Percentiles rank a stretch among this genome's conserved stretches.
phyloP scores from a whole-genome alignment of 2,888 invertebrate genomes.

The Heliconius cydno region DNA sequence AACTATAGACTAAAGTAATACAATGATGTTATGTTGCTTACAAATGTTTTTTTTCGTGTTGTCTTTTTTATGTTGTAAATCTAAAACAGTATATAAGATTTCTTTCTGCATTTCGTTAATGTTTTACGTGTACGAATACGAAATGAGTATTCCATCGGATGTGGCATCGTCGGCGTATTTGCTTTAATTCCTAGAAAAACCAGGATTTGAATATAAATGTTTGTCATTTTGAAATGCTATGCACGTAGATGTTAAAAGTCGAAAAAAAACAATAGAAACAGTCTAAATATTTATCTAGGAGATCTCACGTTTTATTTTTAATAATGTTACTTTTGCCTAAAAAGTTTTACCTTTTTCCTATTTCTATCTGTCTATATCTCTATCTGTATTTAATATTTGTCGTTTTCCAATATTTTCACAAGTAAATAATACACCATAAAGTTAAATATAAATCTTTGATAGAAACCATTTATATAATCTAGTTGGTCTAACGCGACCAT shows the following conservation, averaged over 20 bases:
- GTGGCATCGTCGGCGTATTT: conserved; percentile 48
- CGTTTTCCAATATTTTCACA: background rate
- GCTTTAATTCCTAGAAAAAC: conserved; percentile 50
- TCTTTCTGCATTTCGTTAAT: background rate
- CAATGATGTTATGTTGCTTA: background rate
- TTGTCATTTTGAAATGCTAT: conserved; percentile 42
- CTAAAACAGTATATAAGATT: background rate
- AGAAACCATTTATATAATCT: conserved; percentile 2
- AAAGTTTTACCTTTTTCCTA: too few relatives aligned
- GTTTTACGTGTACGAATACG: conserved; percentile 43
- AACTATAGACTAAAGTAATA: background rate
- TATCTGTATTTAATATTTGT: too few relatives aligned
- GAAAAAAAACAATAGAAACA: conserved; percentile 43
- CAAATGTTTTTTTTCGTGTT: background rate
- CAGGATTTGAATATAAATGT: conserved; percentile 50
- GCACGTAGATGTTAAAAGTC: conserved; percentile 48
- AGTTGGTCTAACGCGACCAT: conserved; percentile 30
- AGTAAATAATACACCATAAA: background rate
- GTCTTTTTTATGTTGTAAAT: background rate
- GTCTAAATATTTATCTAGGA: conserved; percentile 19
- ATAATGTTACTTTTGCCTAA: background rate
- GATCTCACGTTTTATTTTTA: background rate
- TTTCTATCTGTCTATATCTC: too few relatives aligned
- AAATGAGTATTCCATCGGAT: conserved; percentile 47
- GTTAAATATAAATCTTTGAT: conserved; percentile 3